Percentiles rank a stretch among this genome's conserved stretches.
Conservation (phyloP, 2,888 invertebrate genomes). For the Chrysolina oricalcia region DNA sequence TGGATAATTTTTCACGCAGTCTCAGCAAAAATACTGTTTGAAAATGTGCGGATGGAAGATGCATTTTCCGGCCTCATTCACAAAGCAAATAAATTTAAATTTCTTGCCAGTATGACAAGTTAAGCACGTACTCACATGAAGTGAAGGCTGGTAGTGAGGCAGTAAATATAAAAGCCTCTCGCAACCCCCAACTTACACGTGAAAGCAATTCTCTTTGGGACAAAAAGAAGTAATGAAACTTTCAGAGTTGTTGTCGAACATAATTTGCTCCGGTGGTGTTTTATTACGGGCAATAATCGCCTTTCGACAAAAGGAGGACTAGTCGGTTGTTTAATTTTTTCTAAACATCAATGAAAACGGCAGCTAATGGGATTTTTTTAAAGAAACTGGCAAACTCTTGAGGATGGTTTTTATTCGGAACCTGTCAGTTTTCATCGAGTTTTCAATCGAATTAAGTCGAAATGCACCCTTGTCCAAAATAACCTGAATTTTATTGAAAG, state of each 20-base stretch:
- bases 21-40: too few relatives aligned
- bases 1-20: too few relatives aligned
- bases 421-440: neutral
- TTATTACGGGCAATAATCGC: neutral
- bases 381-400: neutral
- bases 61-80: neutral
- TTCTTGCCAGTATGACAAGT: neutral
- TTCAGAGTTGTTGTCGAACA: neutral
- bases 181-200: neutral
- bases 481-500: neutral
- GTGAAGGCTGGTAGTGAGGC: neutral
- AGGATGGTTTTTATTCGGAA: neutral
- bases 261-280: neutral
- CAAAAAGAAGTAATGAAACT: neutral
- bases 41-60: too few relatives aligned
- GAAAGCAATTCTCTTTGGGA: neutral
- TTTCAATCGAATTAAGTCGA: neutral
- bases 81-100: neutral
- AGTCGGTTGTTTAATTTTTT: neutral
- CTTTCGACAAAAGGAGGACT: neutral
- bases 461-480: neutral
- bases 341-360: neutral
- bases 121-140: neutral
- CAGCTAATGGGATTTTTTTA: neutral
- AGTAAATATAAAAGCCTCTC: neutral